Conservation (phyloP, 2,888 invertebrate genomes). For the Nymphalis polychloros region DNA sequence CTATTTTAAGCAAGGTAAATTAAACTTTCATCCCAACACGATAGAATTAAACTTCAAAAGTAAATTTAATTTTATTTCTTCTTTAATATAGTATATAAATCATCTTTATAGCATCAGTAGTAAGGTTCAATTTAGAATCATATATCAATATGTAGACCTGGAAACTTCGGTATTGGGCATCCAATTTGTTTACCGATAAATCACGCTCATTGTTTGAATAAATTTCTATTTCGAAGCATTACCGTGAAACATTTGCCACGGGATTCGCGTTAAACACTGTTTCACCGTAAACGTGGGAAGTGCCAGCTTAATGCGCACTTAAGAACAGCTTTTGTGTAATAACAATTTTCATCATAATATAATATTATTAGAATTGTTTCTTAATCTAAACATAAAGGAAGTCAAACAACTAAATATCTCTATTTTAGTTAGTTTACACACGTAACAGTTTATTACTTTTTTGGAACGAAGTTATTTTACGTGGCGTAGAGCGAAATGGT, state of each 20-base stretch:
- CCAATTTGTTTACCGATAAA: slow-evolving; percentile 75
- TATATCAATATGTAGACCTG: slow-evolving; percentile 32
- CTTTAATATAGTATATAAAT: slow-evolving; percentile 44
- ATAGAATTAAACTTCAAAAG: slow-evolving; percentile 51
- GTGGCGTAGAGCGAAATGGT: too few relatives aligned
- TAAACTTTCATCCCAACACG: slow-evolving; percentile 47
- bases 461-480: neutral
- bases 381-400: slow-evolving; percentile 26
- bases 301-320: slow-evolving; percentile 60
- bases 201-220: slow-evolving; percentile 78
- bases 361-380: slow-evolving; percentile 31
- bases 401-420: slow-evolving; percentile 17
- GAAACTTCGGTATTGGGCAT: slow-evolving; percentile 58
- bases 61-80: slow-evolving; percentile 42
- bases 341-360: slow-evolving; percentile 40
- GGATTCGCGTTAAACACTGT: slow-evolving; percentile 62
- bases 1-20: slow-evolving; percentile 50
- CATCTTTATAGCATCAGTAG: slow-evolving; percentile 40
- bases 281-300: slow-evolving; percentile 62
- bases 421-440: slow-evolving; percentile 3
- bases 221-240: slow-evolving; percentile 78
- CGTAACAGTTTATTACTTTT: neutral
- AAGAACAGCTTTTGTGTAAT: slow-evolving; percentile 43
- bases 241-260: slow-evolving; percentile 61
- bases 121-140: slow-evolving; percentile 51